Base-by-base conservation (phyloP, 1,140 invertebrate species). In the Watersipora subatra region DNA sequence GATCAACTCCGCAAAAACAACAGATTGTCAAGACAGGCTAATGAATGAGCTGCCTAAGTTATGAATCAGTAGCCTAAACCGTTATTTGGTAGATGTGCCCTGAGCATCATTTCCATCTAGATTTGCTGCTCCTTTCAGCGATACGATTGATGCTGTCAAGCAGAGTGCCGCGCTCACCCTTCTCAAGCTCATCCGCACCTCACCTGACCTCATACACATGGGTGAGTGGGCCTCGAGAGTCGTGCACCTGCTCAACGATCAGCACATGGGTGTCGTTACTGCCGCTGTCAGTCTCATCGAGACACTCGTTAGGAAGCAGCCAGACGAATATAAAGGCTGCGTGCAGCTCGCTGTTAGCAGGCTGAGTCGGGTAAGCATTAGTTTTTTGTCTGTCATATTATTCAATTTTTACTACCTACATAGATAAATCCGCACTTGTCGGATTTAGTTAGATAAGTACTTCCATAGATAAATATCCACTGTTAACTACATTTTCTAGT, bases 91-190 rank as follows among this genome's bases (percentile, higher is more conserved):
- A n/a, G n/a, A n/a, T n/a, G n/a, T n/a, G n/a, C n/a, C n/a, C n/a
- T n/a, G n/a, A n/a, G n/a, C n/a, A n/a, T n/a, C n/a, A n/a, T n/a
- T n/a, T n/a, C n/a, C n/a, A n/a, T n/a, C n/a, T n/a, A n/a, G n/a
- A n/a, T n/a, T n/a, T n/a, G 57, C 46, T 61, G 62, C 12, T 69
- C 68, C 58, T 79, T 81, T 25, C 74, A 92, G 95, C 22, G 96
- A 99, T 79, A 99, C 96, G 1, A 97, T 98, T 86, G 97, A 99
- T 83, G 92, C 97, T 59, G 96, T 99, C 0, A 99, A 99, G 82
- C 97, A 99, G 82, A 97, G 93, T 72, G 96, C 97, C 69, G 96
- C 96, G 56, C 83, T 99, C 1, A 99, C 96, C 78, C 84, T 99
- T 61, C 82, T 99, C 61, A 86, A 93, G 69, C 82, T 99, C 28